Evolutionary conservation across 2,797 vertebrate genomes (phyloP).

Genomic region (Eulemur mongoz): DNA sequence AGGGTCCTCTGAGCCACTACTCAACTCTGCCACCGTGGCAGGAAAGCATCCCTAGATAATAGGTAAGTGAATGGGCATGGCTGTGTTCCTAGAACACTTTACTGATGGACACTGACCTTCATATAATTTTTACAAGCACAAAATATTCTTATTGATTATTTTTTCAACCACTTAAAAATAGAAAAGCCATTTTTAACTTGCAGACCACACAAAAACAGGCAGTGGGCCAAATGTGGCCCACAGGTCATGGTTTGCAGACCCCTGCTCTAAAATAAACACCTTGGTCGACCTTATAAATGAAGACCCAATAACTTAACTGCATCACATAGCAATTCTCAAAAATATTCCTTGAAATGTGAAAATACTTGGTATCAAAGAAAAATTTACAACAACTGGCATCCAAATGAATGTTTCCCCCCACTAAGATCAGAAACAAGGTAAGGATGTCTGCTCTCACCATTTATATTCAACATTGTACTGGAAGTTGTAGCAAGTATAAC

Average conservation of each 20-base stretch:
- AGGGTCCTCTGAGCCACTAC: background rate
- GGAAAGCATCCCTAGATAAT: background rate
- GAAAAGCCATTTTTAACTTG: slow-evolving; percentile 18
- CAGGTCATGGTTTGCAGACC: background rate
- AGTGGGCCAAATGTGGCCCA: background rate
- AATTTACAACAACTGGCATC: background rate
- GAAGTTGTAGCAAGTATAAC: background rate
- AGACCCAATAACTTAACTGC: background rate
- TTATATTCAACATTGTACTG: background rate
- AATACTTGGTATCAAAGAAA: background rate
- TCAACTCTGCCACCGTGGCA: background rate
- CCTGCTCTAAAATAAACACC: background rate
- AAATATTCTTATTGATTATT: slow-evolving; percentile 24
- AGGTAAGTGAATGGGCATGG: background rate
- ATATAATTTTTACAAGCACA: background rate
- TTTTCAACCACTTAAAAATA: slow-evolving; percentile 7
- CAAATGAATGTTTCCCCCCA: background rate
- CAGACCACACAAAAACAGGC: background rate
- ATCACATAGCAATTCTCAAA: background rate
- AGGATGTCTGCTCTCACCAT: background rate
- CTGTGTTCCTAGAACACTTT: background rate
- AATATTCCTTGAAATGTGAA: slow-evolving; percentile 34
- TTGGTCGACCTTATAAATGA: background rate
- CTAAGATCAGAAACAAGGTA: background rate
- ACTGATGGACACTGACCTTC: background rate